These are phyloP conservation scores for Paralvinella palmiformis DNA, from an alignment of 1,140 invertebrate species.

Conservation along the genomic window DNA sequence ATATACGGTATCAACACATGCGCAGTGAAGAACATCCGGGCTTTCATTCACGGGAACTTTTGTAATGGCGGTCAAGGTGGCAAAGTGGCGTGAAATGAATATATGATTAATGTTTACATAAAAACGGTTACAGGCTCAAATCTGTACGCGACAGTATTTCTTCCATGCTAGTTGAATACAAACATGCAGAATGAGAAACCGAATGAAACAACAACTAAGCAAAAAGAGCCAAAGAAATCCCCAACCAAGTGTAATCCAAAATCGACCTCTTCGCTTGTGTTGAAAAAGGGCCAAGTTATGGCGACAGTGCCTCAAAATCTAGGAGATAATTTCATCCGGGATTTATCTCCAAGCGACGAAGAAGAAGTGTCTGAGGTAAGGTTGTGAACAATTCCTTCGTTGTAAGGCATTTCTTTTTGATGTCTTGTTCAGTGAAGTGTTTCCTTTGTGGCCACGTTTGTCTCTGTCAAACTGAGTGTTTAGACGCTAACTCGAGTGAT, in stretches of 20 bases:
- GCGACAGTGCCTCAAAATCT: slow-evolving; percentile 51
- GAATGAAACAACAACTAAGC: slow-evolving; percentile 64
- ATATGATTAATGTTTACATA: slow-evolving; percentile 12
- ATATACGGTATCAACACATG: no score
- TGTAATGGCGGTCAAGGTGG: slow-evolving; percentile 49
- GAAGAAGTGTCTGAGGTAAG: slow-evolving; percentile 85
- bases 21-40: slow-evolving; percentile 45
- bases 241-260: slow-evolving; percentile 35
- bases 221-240: slow-evolving; percentile 53
- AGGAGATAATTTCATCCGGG: slow-evolving; percentile 72
- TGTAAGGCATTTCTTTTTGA: no score
- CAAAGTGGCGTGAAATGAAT: slow-evolving; percentile 21
- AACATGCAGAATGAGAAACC: slow-evolving; percentile 83
- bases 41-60: slow-evolving; percentile 33
- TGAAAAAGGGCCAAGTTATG: slow-evolving; percentile 58
- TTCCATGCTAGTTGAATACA: slow-evolving; percentile 20
- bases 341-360: slow-evolving; percentile 85
- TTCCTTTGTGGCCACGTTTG: neutral
- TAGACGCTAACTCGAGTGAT: neutral
- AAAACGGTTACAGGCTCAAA: neutral
- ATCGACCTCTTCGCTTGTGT: slow-evolving; percentile 28
- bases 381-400: no score
- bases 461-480: neutral
- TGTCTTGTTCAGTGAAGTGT: neutral
- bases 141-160: neutral